A percentile compares a stretch with the other conserved stretches of the same genome.
Conservation (phyloP, 2,113 vertebrate genomes). For the Oryzias celebensis region DNA sequence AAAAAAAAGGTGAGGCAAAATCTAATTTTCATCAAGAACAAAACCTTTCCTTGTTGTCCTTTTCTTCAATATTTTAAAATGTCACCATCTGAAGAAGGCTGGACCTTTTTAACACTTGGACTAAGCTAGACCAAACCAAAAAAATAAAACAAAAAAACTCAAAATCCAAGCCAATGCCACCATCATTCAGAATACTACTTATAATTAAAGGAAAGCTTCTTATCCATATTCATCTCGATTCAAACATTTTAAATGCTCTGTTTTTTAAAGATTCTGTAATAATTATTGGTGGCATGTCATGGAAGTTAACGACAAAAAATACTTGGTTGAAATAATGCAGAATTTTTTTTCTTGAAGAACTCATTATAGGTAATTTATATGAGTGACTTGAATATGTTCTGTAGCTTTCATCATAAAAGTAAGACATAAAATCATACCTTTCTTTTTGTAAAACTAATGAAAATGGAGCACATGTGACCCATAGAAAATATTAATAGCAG, state of each 20-base stretch:
- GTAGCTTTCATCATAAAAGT: background rate
- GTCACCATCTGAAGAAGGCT: slow-evolving; percentile 19
- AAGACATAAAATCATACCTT: background rate
- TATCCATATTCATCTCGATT: no score
- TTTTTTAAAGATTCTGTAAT: no score
- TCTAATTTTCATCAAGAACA: slow-evolving; percentile 16
- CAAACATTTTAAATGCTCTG: no score
- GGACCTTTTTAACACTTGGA: background rate
- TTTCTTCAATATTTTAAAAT: slow-evolving; percentile 34
- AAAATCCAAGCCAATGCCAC: no score
- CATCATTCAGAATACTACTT: no score
- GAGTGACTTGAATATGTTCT: background rate
- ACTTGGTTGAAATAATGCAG: background rate
- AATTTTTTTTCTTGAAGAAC: background rate
- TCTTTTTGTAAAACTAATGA: background rate
- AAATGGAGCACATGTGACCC: slow-evolving; percentile 3
- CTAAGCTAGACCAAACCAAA: no score
- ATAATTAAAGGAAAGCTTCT: no score
- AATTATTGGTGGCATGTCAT: no score
- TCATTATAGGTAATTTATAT: no score
- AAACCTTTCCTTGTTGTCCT: slow-evolving; percentile 21
- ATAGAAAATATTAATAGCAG: slow-evolving; percentile 4
- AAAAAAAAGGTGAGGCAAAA: slow-evolving; percentile 3
- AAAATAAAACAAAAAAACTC: no score
- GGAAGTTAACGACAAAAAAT: background rate